Evolutionary conservation across 2,113 vertebrate species (phyloP).

Genomic region (Silurus meridionalis): DNA sequence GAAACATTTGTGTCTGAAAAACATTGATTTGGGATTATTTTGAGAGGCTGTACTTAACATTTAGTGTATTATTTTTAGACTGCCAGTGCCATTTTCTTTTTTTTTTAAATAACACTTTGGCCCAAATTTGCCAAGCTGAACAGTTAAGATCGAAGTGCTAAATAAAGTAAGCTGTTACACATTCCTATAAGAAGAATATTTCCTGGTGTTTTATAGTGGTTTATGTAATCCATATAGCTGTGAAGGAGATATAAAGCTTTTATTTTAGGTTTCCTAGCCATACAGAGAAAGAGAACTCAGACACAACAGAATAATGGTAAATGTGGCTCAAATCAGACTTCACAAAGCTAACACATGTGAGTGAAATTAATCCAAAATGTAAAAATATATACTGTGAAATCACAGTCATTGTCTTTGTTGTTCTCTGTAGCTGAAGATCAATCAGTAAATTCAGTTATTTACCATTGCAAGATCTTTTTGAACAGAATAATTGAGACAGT

Average conservation of each 20-base stretch:
- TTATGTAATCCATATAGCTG: background rate
- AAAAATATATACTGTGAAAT: background rate
- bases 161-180: background rate
- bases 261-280: background rate
- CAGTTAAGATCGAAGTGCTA: background rate
- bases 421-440: slow-evolving; percentile 64
- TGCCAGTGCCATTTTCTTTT: background rate
- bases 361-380: background rate
- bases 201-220: background rate
- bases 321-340: slow-evolving; percentile 13
- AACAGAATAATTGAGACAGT: slow-evolving; percentile 70
- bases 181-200: background rate
- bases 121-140: slow-evolving; percentile 9
- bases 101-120: background rate
- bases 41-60: background rate
- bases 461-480: slow-evolving; percentile 72
- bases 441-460: slow-evolving; percentile 68
- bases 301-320: background rate
- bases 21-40: background rate
- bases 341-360: background rate
- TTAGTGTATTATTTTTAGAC: background rate
- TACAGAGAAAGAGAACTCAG: background rate
- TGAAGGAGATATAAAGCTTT: background rate
- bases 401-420: slow-evolving; percentile 42
- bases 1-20: background rate